Evolutionary conservation across 2,797 vertebrate genomes (phyloP).

Genomic region (Gadopsis marmoratus): DNA sequence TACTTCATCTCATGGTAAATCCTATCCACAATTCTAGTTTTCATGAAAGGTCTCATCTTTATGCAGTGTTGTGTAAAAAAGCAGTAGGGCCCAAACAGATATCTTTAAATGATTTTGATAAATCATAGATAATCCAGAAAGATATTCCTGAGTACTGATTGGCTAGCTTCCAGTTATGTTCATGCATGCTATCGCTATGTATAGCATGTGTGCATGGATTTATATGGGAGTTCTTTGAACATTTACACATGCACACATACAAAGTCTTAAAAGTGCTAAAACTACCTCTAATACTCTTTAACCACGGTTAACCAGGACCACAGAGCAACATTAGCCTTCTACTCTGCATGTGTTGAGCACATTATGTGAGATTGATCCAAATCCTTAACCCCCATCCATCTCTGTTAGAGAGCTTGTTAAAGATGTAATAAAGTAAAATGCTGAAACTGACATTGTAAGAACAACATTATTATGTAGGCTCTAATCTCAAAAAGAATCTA

Average conservation of each 20-base stretch:
- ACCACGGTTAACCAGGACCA: slow-evolving; percentile 17
- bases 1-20: background rate
- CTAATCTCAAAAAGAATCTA: background rate
- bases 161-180: slow-evolving; percentile 6
- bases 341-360: slow-evolving; percentile 42
- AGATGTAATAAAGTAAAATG: background rate
- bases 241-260: background rate
- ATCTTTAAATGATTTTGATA: background rate
- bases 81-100: background rate
- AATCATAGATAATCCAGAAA: slow-evolving; percentile 23
- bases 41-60: background rate
- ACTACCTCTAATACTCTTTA: slow-evolving; percentile 45
- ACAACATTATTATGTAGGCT: background rate
- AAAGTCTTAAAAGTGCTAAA: slow-evolving; percentile 31
- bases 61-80: background rate
- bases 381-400: slow-evolving; percentile 15
- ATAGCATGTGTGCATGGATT: background rate
- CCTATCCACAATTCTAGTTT: background rate
- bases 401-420: slow-evolving; percentile 16
- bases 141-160: slow-evolving; percentile 17
- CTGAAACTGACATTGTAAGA: background rate
- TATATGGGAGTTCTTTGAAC: background rate
- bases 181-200: background rate
- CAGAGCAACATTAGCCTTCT: slow-evolving; percentile 17
- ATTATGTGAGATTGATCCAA: slow-evolving; percentile 47